phyloP scores from a whole-genome alignment of 2,113 vertebrate species.

The Burhinus oedicnemus region DNA sequence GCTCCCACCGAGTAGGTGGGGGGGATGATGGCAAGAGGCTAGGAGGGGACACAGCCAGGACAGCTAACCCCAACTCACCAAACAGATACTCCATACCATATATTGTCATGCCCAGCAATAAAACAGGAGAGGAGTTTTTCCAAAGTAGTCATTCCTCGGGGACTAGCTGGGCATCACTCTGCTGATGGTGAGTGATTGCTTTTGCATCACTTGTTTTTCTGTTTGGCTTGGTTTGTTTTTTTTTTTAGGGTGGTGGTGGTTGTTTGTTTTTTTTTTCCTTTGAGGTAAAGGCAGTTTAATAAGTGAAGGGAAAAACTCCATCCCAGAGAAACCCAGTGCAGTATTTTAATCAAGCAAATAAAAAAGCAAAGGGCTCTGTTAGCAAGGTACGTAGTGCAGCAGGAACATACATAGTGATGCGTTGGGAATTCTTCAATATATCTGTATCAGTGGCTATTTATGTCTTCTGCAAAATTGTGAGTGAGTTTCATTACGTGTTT shows the following conservation, averaged over 20 bases:
- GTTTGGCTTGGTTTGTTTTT: neutral
- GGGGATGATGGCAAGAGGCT: neutral
- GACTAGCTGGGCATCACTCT: neutral
- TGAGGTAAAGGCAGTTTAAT: neutral
- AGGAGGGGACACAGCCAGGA: neutral
- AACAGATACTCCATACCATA: neutral
- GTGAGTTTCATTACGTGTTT: neutral
- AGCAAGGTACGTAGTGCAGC: neutral
- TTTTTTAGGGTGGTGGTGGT: neutral
- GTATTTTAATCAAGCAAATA: neutral
- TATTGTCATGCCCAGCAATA: neutral
- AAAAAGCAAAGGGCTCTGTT: neutral
- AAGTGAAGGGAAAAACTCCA: neutral
- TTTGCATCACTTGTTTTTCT: neutral
- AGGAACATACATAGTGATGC: neutral
- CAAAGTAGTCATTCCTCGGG: neutral
- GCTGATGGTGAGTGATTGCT: neutral
- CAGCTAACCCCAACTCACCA: neutral
- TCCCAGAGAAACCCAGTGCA: neutral
- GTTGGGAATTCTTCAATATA: neutral
- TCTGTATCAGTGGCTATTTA: neutral
- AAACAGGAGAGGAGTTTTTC: neutral
- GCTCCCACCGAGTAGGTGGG: rapidly evolving
- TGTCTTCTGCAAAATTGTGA: neutral
- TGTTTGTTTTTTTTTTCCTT: neutral